phyloP scores from a whole-genome alignment of 2,888 invertebrate genomes.

The Anodontia alba region DNA sequence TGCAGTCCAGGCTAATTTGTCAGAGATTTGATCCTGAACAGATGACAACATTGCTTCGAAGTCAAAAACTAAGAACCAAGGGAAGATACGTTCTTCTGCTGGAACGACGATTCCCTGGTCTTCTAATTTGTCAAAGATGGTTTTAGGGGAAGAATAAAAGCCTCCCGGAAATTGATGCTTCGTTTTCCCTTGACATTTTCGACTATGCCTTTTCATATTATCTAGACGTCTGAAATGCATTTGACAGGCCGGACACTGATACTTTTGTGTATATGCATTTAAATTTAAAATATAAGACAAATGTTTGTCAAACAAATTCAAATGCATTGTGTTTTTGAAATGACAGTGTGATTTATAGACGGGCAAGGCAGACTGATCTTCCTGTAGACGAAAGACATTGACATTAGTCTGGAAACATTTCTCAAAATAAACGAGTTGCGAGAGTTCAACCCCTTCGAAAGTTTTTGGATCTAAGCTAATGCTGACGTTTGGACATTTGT shows the following conservation, averaged over 20 bases:
- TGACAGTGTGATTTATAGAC: constrained; percentile 19
- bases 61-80: background rate
- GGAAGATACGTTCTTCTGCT: background rate
- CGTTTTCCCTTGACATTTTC: constrained; percentile 5
- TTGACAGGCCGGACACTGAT: constrained; percentile 18
- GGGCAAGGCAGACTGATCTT: constrained; percentile 19
- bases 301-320: constrained; percentile 37
- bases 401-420: constrained; percentile 32
- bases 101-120: background rate
- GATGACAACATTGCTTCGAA: background rate
- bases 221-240: background rate
- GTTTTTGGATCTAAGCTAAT: background rate
- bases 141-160: too few species aligned
- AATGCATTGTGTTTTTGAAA: constrained; percentile 22
- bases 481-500: background rate
- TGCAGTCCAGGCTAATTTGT: background rate
- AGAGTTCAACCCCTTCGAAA: constrained; percentile 8
- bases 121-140: background rate
- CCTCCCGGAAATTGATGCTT: too few species aligned
- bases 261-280: constrained; percentile 15
- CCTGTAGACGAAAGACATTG: constrained; percentile 18
- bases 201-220: constrained; percentile 1
- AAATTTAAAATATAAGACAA: constrained; percentile 26
- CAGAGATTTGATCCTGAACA: background rate
- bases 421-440: constrained; percentile 21